Conservation (phyloP, 2,797 vertebrate genomes). For the Morus bassanus region DNA sequence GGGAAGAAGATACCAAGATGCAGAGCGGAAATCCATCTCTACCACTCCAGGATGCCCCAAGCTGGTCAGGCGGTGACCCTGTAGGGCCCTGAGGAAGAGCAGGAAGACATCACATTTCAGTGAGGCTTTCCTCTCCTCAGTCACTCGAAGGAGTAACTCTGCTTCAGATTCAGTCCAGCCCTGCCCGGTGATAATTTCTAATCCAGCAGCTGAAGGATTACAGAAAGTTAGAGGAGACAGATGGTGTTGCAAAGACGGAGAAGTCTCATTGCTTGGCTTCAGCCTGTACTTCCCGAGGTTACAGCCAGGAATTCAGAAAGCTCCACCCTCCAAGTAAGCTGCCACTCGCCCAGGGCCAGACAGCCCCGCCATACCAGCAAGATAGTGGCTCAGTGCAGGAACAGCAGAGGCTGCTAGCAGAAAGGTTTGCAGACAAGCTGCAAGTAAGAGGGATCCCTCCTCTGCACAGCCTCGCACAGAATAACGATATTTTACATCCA, state of each 20-base stretch:
- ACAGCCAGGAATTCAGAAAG: not conserved
- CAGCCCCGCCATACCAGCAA: not conserved
- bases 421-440: not conserved
- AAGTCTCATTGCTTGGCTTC: constrained; percentile 30
- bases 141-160: not conserved
- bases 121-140: not conserved
- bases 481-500: not conserved
- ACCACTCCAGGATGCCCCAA: not conserved
- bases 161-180: not conserved
- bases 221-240: constrained; percentile 52
- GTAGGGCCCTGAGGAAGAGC: not conserved
- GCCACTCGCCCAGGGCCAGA: not conserved
- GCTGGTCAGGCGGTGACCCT: not conserved
- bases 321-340: not conserved
- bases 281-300: not conserved
- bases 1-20: not conserved
- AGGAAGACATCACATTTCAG: not conserved
- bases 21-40: not conserved
- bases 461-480: not conserved
- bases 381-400: not conserved
- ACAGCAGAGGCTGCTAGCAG: not conserved
- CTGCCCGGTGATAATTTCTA: constrained; percentile 39
- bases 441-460: not conserved
- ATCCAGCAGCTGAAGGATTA: constrained; percentile 48
- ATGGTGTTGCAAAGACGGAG: constrained; percentile 25